phyloP scores from a whole-genome alignment of 2,888 invertebrate genomes.

The Anthophora plumipes region DNA sequence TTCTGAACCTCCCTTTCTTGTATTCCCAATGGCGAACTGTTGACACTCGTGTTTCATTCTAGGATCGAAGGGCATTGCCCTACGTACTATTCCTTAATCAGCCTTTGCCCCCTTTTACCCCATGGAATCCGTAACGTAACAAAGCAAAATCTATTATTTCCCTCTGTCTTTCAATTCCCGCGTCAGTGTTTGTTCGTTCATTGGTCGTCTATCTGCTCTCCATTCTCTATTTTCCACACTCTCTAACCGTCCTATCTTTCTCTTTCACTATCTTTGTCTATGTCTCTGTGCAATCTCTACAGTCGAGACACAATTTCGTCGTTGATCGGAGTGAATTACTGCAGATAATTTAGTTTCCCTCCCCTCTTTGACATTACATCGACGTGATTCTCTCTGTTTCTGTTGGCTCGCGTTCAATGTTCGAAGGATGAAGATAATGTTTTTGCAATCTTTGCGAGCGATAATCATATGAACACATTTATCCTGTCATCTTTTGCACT shows the following conservation, averaged over 20 bases:
- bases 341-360: conserved; percentile 62
- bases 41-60: conserved; percentile 35
- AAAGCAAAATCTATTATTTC: conserved; percentile 57
- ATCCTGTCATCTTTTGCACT: not conserved
- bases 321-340: conserved; percentile 54
- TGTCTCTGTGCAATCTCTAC: conserved; percentile 43
- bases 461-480: not conserved
- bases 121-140: conserved; percentile 30
- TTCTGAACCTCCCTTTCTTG: not conserved
- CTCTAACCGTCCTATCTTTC: not conserved
- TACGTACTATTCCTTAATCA: conserved; percentile 25
- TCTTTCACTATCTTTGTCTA: not conserved
- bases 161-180: conserved; percentile 41
- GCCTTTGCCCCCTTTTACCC: conserved; percentile 2
- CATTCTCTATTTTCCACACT: not conserved
- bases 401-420: not conserved
- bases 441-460: not conserved
- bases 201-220: conserved; percentile 15
- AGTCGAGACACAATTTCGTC: conserved; percentile 53
- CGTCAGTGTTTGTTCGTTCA: conserved; percentile 40
- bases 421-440: not conserved
- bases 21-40: not conserved
- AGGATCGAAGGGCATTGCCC: conserved; percentile 7
- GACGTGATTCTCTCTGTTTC: conserved; percentile 15
- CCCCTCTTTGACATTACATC: conserved; percentile 54